Evolutionary conservation across 2,113 vertebrate genomes (phyloP).

Genomic region (Pitta sordida): DNA sequence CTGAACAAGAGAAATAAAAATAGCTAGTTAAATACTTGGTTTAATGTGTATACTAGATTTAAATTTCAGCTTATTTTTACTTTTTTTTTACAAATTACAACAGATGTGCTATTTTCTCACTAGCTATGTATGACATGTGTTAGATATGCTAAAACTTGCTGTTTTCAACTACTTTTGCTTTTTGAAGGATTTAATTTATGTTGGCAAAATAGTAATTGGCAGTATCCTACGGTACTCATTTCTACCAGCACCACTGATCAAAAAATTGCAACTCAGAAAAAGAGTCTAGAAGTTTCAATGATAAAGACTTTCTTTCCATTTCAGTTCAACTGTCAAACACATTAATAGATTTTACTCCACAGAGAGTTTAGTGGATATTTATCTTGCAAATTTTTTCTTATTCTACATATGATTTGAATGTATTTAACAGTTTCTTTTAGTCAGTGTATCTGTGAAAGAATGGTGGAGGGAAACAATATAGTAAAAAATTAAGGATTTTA

Average conservation of each 20-base stretch:
- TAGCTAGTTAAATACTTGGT: neutral
- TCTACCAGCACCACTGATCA: neutral
- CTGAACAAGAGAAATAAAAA: neutral
- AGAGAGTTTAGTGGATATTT: neutral
- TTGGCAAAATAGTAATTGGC: neutral
- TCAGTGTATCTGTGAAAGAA: neutral
- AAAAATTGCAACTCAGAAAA: neutral
- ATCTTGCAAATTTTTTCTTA: neutral
- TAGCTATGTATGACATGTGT: neutral
- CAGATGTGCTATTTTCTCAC: neutral
- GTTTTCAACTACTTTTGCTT: neutral
- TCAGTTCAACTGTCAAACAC: neutral
- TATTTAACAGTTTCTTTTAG: neutral
- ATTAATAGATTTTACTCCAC: neutral
- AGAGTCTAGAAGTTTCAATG: neutral
- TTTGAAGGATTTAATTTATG: neutral
- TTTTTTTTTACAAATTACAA: neutral
- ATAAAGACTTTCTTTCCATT: neutral
- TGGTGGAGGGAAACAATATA: neutral
- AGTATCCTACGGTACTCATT: neutral
- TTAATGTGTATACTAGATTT: neutral
- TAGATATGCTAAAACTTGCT: neutral
- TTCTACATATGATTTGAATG: neutral
- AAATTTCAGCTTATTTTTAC: neutral
- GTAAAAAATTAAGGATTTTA: neutral